Evolutionary conservation across 2,888 invertebrate species (phyloP).

Genomic region (Agonopterix arenella): DNA sequence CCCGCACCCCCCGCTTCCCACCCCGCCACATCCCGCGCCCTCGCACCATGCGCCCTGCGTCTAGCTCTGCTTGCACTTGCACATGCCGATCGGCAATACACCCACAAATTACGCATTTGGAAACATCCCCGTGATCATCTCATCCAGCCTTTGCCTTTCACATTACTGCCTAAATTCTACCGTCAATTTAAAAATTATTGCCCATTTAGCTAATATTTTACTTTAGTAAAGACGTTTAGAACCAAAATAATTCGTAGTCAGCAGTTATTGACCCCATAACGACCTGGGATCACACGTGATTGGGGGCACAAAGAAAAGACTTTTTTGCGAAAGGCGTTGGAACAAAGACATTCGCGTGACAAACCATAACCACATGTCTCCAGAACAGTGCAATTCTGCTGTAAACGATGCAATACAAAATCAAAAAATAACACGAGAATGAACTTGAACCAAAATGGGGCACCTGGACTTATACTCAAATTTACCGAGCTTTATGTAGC

Average conservation of each 20-base stretch:
- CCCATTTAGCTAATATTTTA: too few relatives aligned
- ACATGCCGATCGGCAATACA: constrained; percentile 26
- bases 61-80: constrained; percentile 34
- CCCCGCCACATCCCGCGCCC: constrained; percentile 28
- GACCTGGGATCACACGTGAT: constrained; percentile 70
- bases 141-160: too few relatives aligned
- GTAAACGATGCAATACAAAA: constrained; percentile 11
- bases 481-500: constrained; percentile 24
- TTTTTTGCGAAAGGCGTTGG: not conserved
- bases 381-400: not conserved
- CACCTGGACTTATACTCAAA: constrained; percentile 18
- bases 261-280: constrained; percentile 72
- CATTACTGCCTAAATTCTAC: too few relatives aligned
- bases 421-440: constrained; percentile 46
- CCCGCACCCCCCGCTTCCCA: constrained; percentile 27
- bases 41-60: constrained; percentile 42
- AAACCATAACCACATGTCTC: constrained; percentile 7
- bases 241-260: constrained; percentile 39
- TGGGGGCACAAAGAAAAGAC: constrained; percentile 44
- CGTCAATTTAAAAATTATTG: too few relatives aligned
- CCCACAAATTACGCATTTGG: constrained; percentile 12
- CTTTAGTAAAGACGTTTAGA: constrained; percentile 3
- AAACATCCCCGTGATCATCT: too few relatives aligned
- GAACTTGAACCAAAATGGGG: constrained; percentile 63
- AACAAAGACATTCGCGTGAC: not conserved